These are phyloP conservation scores for Argyresthia albistria DNA, from an alignment of 2,888 invertebrate genomes.

Conservation along the genomic window DNA sequence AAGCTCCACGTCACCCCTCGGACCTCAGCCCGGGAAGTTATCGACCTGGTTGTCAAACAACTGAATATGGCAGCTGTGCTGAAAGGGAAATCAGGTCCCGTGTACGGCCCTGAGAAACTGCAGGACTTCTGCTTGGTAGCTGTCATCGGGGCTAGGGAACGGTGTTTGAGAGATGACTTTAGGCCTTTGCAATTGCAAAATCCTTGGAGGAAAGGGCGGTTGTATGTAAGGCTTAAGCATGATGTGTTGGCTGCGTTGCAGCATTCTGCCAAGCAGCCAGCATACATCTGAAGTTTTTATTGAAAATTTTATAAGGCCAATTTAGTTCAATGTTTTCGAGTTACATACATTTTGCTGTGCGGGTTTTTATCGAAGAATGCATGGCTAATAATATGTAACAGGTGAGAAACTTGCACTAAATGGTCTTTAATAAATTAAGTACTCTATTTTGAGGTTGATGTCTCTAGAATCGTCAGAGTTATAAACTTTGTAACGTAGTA, in stretches of 20 bases:
- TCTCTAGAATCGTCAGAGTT: neutral
- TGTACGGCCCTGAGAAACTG: constrained; percentile 86
- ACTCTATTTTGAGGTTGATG: neutral
- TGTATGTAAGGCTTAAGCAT: constrained; percentile 93
- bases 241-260: constrained; percentile 90
- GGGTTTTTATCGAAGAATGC: too few relatives aligned
- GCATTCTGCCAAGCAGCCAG: constrained; percentile 87
- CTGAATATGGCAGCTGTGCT: constrained; percentile 93
- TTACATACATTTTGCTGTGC: neutral
- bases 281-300: constrained; percentile 60
- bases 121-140: constrained; percentile 95
- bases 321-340: neutral
- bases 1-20: constrained; percentile 93
- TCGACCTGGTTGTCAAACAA: constrained; percentile 95
- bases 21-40: constrained; percentile 95
- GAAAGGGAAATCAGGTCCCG: constrained; percentile 88
- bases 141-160: constrained; percentile 94
- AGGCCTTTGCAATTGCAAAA: constrained; percentile 93
- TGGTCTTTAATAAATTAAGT: neutral
- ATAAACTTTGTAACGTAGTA: neutral
- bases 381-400: too few relatives aligned
- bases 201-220: constrained; percentile 94
- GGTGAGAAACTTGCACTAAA: too few relatives aligned
- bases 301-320: too few relatives aligned
- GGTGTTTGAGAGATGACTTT: constrained; percentile 95